Evolutionary conservation across 2,888 invertebrate genomes (phyloP).

Genomic region (Ceraclea dissimilis): DNA sequence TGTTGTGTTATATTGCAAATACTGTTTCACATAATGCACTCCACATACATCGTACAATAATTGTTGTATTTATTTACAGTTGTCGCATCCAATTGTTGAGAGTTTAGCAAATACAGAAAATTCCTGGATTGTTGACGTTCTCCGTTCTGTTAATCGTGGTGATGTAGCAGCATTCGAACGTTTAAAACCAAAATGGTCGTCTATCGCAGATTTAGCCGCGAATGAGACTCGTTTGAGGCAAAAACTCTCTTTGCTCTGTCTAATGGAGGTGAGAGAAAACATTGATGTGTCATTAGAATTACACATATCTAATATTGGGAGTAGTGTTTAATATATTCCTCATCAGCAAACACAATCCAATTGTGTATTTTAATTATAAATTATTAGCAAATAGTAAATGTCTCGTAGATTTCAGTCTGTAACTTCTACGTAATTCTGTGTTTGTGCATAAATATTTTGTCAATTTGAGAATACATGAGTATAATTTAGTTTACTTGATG

Average conservation of each 20-base stretch:
- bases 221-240: slow-evolving; percentile 53
- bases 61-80: slow-evolving; percentile 38
- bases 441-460: too few species aligned
- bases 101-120: slow-evolving; percentile 73
- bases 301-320: too few species aligned
- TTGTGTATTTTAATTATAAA: neutral
- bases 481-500: neutral
- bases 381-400: neutral
- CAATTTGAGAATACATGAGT: too few species aligned
- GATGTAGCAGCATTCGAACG: slow-evolving; percentile 60
- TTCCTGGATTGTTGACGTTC: slow-evolving; percentile 80
- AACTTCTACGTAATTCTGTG: too few species aligned
- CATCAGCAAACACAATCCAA: too few species aligned
- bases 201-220: slow-evolving; percentile 74
- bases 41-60: too few species aligned
- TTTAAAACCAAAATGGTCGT: slow-evolving; percentile 65
- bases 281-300: too few species aligned
- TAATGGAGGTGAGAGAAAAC: slow-evolving; percentile 79
- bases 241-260: slow-evolving; percentile 90
- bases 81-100: slow-evolving; percentile 91
- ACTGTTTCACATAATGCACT: too few species aligned
- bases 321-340: too few species aligned
- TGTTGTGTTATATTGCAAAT: slow-evolving; percentile 27
- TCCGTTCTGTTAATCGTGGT: slow-evolving; percentile 80
- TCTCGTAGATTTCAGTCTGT: neutral